These are phyloP conservation scores for Urocynchramus pylzowi DNA, from an alignment of 2,113 vertebrate genomes.

Conservation along the genomic window DNA sequence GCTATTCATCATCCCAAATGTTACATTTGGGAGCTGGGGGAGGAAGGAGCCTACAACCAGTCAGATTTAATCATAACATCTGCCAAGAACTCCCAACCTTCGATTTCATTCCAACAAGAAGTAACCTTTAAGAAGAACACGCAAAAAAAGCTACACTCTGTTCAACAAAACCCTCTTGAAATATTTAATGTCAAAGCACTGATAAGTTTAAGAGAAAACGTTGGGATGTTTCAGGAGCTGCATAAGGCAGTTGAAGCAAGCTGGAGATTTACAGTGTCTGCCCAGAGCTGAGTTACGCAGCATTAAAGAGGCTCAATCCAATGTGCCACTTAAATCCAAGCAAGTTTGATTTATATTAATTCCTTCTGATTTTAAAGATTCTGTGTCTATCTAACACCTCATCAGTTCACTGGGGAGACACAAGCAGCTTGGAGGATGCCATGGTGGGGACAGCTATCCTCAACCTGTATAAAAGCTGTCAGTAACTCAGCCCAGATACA, in stretches of 20 bases:
- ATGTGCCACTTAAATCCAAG: background rate
- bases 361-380: background rate
- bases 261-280: background rate
- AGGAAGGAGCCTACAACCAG: conserved; percentile 40
- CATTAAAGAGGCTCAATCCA: background rate
- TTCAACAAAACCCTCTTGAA: conserved; percentile 48
- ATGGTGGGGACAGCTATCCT: background rate
- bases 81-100: conserved; percentile 48
- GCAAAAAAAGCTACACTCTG: background rate
- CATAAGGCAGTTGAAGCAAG: background rate
- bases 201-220: conserved; percentile 26
- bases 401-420: background rate
- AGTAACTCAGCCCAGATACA: background rate
- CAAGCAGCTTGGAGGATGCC: background rate
- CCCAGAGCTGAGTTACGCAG: background rate
- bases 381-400: background rate
- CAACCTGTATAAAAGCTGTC: background rate
- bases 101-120: conserved; percentile 34
- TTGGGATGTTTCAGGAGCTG: background rate
- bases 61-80: conserved; percentile 63
- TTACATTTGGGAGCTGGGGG: conserved; percentile 45
- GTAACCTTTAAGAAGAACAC: conserved; percentile 52
- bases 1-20: conserved; percentile 33
- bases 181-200: conserved; percentile 52
- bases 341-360: background rate